Conservation (phyloP, 2,797 vertebrate genomes). For the Takifugu ocellatus region DNA sequence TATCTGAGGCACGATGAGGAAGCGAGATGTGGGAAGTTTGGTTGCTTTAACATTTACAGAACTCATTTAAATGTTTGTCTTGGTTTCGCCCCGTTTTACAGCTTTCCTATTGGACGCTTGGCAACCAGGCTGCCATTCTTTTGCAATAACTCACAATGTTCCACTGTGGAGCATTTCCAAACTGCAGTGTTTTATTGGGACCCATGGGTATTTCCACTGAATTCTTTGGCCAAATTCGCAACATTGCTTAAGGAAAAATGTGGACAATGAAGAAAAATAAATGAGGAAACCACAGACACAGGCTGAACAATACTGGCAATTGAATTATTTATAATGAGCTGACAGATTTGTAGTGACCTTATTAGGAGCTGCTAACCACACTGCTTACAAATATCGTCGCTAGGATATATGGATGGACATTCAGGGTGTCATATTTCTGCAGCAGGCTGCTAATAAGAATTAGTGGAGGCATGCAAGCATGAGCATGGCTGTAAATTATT, state of each 20-base stretch:
- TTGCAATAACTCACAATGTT: constrained; percentile 49
- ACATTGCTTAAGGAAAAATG: constrained; percentile 53
- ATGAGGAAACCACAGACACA: constrained; percentile 9
- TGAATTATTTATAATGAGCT: constrained; percentile 8
- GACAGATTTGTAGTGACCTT: constrained; percentile 17
- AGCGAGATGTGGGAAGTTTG: constrained; percentile 1
- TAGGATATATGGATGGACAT: constrained; percentile 28
- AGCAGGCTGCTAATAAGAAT: constrained; percentile 27
- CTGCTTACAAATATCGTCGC: constrained; percentile 11
- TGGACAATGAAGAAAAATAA: constrained; percentile 36
- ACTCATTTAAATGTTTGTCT: background rate
- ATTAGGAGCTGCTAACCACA: constrained; percentile 4
- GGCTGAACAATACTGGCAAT: constrained; percentile 1
- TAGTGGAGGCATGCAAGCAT: constrained; percentile 4
- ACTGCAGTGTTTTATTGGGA: constrained; percentile 41
- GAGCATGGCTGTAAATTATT: constrained; percentile 8
- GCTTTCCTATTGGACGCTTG: constrained; percentile 23
- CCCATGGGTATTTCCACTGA: constrained; percentile 51
- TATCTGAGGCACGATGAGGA: constrained; percentile 1
- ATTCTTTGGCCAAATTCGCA: constrained; percentile 42
- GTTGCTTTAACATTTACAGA: constrained; percentile 20
- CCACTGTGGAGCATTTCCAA: constrained; percentile 47
- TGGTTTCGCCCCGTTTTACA: constrained; percentile 35
- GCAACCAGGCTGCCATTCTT: constrained; percentile 35
- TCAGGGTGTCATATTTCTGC: constrained; percentile 34